Evolutionary conservation across 2,797 vertebrate genomes (phyloP).

Genomic region (Chelonia mydas): DNA sequence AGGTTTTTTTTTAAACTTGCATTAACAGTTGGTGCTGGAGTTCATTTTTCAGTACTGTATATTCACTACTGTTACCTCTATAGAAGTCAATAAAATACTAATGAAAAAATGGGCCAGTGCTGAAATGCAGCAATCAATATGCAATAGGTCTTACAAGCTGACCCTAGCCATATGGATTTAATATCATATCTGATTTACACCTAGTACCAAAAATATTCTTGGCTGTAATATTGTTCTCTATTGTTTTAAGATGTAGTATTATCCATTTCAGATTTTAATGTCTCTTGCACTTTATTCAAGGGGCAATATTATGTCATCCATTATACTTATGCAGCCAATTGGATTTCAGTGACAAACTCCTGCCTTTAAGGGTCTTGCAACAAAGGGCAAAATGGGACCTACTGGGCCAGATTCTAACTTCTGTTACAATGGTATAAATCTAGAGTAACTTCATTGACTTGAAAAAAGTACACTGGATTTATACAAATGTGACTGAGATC

Average conservation of each 20-base stretch:
- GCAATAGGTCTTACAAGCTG: constrained; percentile 67
- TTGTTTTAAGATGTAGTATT: neutral
- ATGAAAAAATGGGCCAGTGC: constrained; percentile 60
- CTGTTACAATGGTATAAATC: neutral
- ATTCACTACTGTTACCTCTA: constrained; percentile 43
- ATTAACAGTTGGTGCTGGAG: constrained; percentile 49
- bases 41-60: constrained; percentile 57
- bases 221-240: neutral
- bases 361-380: neutral
- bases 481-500: neutral
- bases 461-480: neutral
- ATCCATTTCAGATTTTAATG: neutral
- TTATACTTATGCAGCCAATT: neutral
- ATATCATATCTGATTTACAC: constrained; percentile 75
- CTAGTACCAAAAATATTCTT: constrained; percentile 39
- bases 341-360: neutral
- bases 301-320: neutral
- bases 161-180: constrained; percentile 78
- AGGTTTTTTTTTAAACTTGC: constrained; percentile 30
- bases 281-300: neutral
- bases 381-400: neutral
- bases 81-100: constrained; percentile 63
- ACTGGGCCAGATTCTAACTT: neutral
- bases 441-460: neutral
- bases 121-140: constrained; percentile 54